Conservation (phyloP, 1,140 invertebrate genomes). For the Cyclina sinensis region DNA sequence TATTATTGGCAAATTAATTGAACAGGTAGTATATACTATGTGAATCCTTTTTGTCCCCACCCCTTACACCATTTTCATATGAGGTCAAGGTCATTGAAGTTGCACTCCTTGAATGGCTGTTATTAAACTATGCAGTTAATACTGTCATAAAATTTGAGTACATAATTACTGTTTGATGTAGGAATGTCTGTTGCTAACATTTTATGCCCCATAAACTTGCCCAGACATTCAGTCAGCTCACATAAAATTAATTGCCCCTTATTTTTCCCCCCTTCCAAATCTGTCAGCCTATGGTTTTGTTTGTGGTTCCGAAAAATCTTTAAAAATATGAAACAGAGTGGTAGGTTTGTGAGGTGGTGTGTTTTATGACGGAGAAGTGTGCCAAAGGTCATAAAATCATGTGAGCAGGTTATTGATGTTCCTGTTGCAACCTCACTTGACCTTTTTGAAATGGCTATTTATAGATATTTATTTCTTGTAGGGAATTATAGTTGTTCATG, state of each 20-base stretch:
- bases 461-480: background rate
- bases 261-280: background rate
- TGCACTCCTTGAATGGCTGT: no score
- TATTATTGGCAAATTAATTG: no score
- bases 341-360: background rate
- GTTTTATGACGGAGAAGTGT: background rate
- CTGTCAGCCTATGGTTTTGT: background rate
- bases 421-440: background rate
- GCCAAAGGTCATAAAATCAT: background rate
- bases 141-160: background rate
- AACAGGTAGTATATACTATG: no score
- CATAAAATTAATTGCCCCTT: background rate
- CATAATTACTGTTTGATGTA: conserved; percentile 10
- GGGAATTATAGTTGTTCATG: background rate
- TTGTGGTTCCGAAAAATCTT: background rate
- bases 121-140: background rate
- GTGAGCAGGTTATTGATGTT: background rate
- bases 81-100: no score
- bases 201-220: conserved; percentile 30
- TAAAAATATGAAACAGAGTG: background rate
- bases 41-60: no score
- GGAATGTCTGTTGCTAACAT: background rate
- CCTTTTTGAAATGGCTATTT: no score
- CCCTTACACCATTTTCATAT: no score
- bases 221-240: background rate